Evolutionary conservation across 2,797 vertebrate genomes (phyloP), one percentile per base, ranked within the genome.

Genomic region (Hemitrygon akajei): DNA sequence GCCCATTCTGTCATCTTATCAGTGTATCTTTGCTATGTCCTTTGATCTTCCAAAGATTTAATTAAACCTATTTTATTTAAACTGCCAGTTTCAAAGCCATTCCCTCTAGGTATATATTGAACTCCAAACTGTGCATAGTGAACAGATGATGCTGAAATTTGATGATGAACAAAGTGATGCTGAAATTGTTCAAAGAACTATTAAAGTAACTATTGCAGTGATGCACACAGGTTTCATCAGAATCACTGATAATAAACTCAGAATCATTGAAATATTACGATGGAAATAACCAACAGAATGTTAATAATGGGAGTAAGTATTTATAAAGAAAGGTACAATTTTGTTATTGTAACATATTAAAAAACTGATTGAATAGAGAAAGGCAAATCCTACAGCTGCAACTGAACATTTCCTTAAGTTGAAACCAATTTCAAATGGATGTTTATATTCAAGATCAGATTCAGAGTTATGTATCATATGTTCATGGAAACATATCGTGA

Each of bases 141-240:
- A 58, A 84, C 25, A 60, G 81, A 84, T 58, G 27, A n/a, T n/a
- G n/a, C n/a, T n/a, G n/a, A n/a, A n/a, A n/a, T n/a, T n/a, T n/a
- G n/a, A n/a, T n/a, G n/a, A n/a, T n/a, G n/a, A n/a, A n/a, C n/a
- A 84, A 84, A 84, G 81, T 84, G 47, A 60, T 84, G 81, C 56
- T 84, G 47, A 84, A 84, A 58, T 84, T 58, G 81, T 30, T 58
- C 34, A 40, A 80, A 37, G 79, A 37, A 81, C 77, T 40, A 47
- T 7, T 84, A 10, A 84, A 58, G 81, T 27, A 9, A 84, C 47
- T 58, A 25, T 58, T 58, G 47, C 47, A 58, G 22, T 58, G 10
- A 11, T 25, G 25, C 47, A 58, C 7, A 25, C 7, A 56, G 80
- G 25, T 82, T 56, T 56, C 40, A 82, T 82, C 80, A 82, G 22